A percentile compares a stretch with the other conserved stretches of the same genome.
phyloP scores from a whole-genome alignment of 2,113 vertebrate genomes.

The Atrichornis clamosus region DNA sequence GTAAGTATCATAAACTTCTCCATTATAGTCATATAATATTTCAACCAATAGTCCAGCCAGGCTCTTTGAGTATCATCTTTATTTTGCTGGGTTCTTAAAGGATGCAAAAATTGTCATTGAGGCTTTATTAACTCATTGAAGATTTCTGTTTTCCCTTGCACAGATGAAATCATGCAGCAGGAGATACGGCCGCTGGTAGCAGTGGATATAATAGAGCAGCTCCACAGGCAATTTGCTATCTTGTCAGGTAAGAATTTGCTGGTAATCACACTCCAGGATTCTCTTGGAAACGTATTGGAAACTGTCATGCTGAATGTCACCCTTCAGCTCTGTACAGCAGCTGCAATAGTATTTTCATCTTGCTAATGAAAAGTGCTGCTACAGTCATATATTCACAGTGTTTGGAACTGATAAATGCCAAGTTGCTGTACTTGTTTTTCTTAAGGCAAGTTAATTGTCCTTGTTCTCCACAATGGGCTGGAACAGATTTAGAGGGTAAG shows the following conservation, averaged over 20 bases:
- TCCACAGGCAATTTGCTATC: constrained; percentile 91
- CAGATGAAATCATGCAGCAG: constrained; percentile 99
- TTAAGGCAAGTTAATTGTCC: neutral
- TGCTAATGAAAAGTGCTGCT: neutral
- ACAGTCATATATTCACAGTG: neutral
- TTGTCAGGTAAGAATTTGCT: constrained; percentile 84
- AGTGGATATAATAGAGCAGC: constrained; percentile 93
- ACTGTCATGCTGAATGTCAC: neutral
- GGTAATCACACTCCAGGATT: neutral
- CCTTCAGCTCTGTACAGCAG: neutral
- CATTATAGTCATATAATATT: neutral
- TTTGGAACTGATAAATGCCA: neutral
- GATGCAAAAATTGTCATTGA: neutral
- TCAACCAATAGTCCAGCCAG: neutral
- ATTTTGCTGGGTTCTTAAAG: neutral
- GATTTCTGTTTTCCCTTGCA: constrained; percentile 35
- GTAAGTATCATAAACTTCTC: neutral
- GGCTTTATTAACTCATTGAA: neutral
- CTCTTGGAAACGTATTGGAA: neutral
- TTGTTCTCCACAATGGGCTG: neutral
- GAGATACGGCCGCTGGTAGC: constrained; percentile 92
- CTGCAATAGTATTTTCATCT: neutral
- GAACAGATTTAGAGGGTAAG: neutral
- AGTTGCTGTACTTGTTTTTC: neutral
- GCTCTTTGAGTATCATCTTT: neutral